A percentile compares a stretch with the other conserved stretches of the same genome.
Conservation (phyloP, 2,797 vertebrate genomes). For the Alfaro cultratus region DNA sequence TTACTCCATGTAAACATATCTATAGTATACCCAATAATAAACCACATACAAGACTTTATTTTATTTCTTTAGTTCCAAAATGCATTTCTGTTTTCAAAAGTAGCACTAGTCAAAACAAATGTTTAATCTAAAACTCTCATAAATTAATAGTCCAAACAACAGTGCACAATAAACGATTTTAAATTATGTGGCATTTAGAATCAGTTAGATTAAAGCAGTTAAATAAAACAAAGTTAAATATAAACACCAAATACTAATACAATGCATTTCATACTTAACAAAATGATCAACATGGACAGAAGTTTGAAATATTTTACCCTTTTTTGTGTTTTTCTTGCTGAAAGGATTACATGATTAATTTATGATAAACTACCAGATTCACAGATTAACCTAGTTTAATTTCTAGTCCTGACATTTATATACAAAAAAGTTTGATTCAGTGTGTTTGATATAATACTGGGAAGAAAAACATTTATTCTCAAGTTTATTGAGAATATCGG, state of each 20-base stretch:
- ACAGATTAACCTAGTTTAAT: not conserved
- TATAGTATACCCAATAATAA: not conserved
- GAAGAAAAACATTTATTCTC: slow-evolving; percentile 3
- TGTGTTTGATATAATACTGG: slow-evolving; percentile 2
- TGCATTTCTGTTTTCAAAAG: slow-evolving; percentile 40
- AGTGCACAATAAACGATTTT: slow-evolving; percentile 12
- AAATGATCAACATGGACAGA: slow-evolving; percentile 13
- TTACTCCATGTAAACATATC: not conserved
- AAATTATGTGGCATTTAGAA: slow-evolving; percentile 13
- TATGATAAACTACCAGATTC: not conserved
- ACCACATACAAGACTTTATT: not conserved
- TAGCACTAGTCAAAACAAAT: slow-evolving; percentile 21
- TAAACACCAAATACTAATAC: slow-evolving; percentile 18
- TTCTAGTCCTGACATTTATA: slow-evolving; percentile 1
- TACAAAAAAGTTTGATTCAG: not conserved
- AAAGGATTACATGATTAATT: slow-evolving; percentile 25
- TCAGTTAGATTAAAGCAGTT: slow-evolving; percentile 29
- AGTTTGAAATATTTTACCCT: slow-evolving; percentile 8
- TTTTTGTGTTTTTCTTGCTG: not conserved
- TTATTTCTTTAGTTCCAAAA: slow-evolving; percentile 47
- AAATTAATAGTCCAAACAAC: slow-evolving; percentile 33
- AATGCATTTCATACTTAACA: slow-evolving; percentile 1
- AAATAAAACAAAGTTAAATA: slow-evolving; percentile 29
- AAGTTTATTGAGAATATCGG: not conserved
- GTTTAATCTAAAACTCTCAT: slow-evolving; percentile 26